Evolutionary conservation across 2,113 vertebrate species (phyloP).

Genomic region (Scomber colias): DNA sequence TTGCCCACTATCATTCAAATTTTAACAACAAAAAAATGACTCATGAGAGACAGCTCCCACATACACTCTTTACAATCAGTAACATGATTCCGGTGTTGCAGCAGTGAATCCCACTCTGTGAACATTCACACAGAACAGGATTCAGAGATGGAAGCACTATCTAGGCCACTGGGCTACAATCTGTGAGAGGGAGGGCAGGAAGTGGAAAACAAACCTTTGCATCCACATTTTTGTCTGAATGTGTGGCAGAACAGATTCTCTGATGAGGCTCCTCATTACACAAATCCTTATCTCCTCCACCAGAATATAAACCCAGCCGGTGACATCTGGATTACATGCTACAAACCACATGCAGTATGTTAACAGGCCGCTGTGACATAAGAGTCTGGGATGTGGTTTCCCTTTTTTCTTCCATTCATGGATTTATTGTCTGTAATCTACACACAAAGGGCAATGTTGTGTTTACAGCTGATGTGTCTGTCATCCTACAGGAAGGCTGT

Average conservation of each 20-base stretch:
- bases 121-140: conserved; percentile 17
- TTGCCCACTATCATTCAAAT: background rate
- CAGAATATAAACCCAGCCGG: conserved; percentile 58
- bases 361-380: conserved; percentile 19
- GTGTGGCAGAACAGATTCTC: conserved; percentile 50
- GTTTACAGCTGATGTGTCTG: background rate
- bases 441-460: conserved; percentile 24
- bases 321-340: conserved; percentile 76
- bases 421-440: conserved; percentile 32
- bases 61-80: background rate
- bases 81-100: background rate
- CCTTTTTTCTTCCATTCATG: conserved; percentile 13
- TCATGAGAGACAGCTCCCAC: background rate
- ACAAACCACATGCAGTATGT: conserved; percentile 32
- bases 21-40: background rate
- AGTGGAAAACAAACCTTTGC: conserved; percentile 21
- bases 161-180: conserved; percentile 66
- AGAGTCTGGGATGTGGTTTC: conserved; percentile 22
- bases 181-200: conserved; percentile 27
- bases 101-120: conserved; percentile 7
- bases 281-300: conserved; percentile 58
- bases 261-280: conserved; percentile 62
- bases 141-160: conserved; percentile 44
- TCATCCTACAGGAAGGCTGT: background rate
- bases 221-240: conserved; percentile 45